Evolutionary conservation across 1,140 invertebrate species (phyloP), one percentile per base, ranked within the genome.

Genomic region (Cyclina sinensis): DNA sequence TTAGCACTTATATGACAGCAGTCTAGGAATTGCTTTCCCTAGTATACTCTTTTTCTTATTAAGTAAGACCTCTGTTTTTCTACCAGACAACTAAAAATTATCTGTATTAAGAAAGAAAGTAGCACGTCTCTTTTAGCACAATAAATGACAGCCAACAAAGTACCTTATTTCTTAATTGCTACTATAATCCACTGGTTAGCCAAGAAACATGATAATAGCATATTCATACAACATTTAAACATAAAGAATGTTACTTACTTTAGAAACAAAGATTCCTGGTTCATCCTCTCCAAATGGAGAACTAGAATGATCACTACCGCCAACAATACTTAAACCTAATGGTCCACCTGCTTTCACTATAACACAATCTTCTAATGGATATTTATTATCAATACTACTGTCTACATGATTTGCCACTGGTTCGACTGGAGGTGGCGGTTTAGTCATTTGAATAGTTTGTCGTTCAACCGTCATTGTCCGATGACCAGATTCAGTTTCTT

Each of bases 301-400:
- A 96, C 98, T 99, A 54, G 98, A 99, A 96, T 99, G 98, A 96
- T 99, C 99, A 11, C 97, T 98, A 57, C 99, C 99, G 65, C 99
- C 99, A 91, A 99, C 99, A 91, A 99, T 99, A 96, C 98, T 99
- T 94, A 99, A 98, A 62, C 99, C 99, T 65, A 99, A 96, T n/a
- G 98, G 98, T 88, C 98, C 98, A 86, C 98, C 98, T 95, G 98
- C 97, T 96, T 99, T 99, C 51, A 97, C 96, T 92, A 99, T 96
- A 21, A 97, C 96, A 48, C 99, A 97, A 93, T 98, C 98, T 98
- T 99, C 96, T 9, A 90, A 48, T 35, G 90, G 89, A 62, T 89
- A 91, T 62, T 86, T 79, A 86, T 24, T 86, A 86, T 74, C 68
- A n/a, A 54, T 18, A 73, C 21, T 11, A 57, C n/a, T 5, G 18